phyloP scores from a whole-genome alignment of 2,888 invertebrate genomes.

The Electrophaes corylata region DNA sequence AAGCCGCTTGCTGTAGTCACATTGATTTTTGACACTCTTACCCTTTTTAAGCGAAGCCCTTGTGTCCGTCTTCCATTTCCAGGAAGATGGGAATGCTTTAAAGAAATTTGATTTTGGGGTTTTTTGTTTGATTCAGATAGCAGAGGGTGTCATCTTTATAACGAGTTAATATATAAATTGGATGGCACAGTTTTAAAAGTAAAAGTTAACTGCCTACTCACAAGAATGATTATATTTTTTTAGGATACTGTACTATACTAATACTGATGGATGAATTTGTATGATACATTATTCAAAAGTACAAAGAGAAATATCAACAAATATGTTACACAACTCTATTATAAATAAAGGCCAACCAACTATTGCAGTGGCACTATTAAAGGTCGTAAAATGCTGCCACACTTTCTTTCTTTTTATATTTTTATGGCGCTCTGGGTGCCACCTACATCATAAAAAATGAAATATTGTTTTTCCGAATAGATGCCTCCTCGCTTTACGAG shows the following conservation, averaged over 20 bases:
- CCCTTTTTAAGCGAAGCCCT: constrained; percentile 42
- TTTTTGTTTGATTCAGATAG: constrained; percentile 5
- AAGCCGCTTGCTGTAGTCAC: constrained; percentile 37
- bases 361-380: constrained; percentile 69
- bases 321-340: constrained; percentile 31
- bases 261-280: too few species aligned
- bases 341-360: constrained; percentile 48
- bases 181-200: not conserved
- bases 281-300: too few species aligned
- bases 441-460: constrained; percentile 80
- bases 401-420: constrained; percentile 73
- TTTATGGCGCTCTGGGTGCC: constrained; percentile 72
- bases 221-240: not conserved
- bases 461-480: constrained; percentile 76
- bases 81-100: constrained; percentile 22
- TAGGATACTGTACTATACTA: too few species aligned
- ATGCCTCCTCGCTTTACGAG: constrained; percentile 72
- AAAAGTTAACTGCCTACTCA: not conserved
- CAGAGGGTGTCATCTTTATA: not conserved
- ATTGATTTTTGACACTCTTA: constrained; percentile 40
- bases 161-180: not conserved
- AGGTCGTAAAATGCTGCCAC: constrained; percentile 65
- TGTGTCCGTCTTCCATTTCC: constrained; percentile 33
- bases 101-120: constrained; percentile 7
- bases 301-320: constrained; percentile 23